These are phyloP conservation scores for Ceramica pisi DNA, from an alignment of 2,888 invertebrate species.

Conservation along the genomic window DNA sequence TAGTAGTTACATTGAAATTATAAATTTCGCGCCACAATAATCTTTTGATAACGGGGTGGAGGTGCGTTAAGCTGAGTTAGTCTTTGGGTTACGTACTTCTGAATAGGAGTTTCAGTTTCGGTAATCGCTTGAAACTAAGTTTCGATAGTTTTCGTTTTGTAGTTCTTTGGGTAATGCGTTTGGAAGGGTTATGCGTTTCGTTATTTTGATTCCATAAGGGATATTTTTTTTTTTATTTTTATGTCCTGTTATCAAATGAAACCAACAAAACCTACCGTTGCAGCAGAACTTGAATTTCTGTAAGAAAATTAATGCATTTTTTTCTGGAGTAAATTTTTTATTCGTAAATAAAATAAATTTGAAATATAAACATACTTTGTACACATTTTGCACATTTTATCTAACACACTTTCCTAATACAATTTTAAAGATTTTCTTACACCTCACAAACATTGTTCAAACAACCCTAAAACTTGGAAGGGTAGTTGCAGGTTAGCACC, in stretches of 20 bases:
- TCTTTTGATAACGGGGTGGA: slow-evolving; percentile 78
- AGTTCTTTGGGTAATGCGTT: slow-evolving; percentile 31
- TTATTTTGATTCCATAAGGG: neutral
- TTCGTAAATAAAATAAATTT: neutral
- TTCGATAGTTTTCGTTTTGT: slow-evolving; percentile 83
- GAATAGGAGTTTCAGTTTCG: slow-evolving; percentile 73
- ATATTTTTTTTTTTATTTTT: neutral
- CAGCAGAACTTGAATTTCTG: neutral
- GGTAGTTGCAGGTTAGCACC: slow-evolving; percentile 85
- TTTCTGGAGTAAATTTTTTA: neutral
- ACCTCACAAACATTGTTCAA: slow-evolving; percentile 51
- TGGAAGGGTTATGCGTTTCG: neutral
- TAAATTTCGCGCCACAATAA: slow-evolving; percentile 82
- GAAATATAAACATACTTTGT: neutral
- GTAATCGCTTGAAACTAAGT: slow-evolving; percentile 84
- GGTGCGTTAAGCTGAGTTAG: slow-evolving; percentile 70
- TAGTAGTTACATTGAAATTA: slow-evolving; percentile 74
- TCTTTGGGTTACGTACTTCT: slow-evolving; percentile 65
- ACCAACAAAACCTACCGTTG: neutral
- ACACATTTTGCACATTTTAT: neutral
- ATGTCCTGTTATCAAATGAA: neutral
- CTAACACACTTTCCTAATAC: neutral
- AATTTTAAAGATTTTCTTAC: neutral
- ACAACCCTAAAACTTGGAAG: slow-evolving; percentile 67
- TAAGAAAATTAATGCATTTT: neutral